A percentile compares a stretch with the other conserved stretches of the same genome.
Conservation (phyloP, 2,888 invertebrate species). For the Scelioninae gen. 1 region DNA sequence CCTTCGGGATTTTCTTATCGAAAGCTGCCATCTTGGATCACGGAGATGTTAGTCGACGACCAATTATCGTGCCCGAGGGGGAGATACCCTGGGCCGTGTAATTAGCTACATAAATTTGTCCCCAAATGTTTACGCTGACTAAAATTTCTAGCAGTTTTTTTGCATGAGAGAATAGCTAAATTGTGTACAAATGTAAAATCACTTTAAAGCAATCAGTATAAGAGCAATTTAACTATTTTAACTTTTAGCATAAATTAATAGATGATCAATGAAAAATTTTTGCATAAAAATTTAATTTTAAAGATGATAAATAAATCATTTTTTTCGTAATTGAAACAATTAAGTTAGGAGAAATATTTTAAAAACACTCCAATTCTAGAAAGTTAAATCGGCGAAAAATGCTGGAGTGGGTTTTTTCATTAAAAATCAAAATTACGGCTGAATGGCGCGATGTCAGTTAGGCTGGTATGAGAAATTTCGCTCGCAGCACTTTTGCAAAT, state of each 20-base stretch:
- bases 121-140: constrained; percentile 21
- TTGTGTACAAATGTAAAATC: not conserved
- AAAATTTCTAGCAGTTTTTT: not conserved
- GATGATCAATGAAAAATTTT: no score
- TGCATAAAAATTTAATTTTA: no score
- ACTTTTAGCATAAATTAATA: no score
- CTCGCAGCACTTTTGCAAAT: constrained; percentile 57
- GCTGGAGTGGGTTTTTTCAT: no score
- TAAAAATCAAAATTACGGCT: no score
- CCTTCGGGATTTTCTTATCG: constrained; percentile 70
- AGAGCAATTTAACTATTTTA: not conserved
- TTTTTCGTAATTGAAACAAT: no score
- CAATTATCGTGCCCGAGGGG: constrained; percentile 72
- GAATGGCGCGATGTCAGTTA: constrained; percentile 39
- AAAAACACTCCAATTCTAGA: no score
- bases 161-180: no score
- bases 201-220: constrained; percentile 32
- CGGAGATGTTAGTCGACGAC: constrained; percentile 71
- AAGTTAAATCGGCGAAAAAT: no score
- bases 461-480: constrained; percentile 35
- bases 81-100: constrained; percentile 49
- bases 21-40: constrained; percentile 64
- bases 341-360: no score
- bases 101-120: constrained; percentile 53
- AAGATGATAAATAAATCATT: no score